Conservation (phyloP, 2,797 vertebrate species). For the Parauchenoglanis punctatus region DNA sequence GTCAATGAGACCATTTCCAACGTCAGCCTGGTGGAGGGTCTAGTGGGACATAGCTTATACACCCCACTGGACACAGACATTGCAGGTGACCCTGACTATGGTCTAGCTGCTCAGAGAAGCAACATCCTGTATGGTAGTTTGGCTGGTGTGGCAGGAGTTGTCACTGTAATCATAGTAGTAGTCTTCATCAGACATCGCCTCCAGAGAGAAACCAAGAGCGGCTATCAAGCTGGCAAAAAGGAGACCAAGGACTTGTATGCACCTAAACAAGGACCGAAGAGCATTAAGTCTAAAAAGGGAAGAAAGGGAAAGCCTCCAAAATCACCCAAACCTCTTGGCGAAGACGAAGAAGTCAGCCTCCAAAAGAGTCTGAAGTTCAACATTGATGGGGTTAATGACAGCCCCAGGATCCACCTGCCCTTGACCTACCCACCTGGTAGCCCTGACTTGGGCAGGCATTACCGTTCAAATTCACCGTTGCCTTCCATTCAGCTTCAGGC, state of each 20-base stretch:
- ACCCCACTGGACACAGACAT: slow-evolving; percentile 95
- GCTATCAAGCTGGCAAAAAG: slow-evolving; percentile 97
- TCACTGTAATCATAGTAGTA: slow-evolving; percentile 89
- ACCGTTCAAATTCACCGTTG: slow-evolving; percentile 96
- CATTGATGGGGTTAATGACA: slow-evolving; percentile 92
- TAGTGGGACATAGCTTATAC: slow-evolving; percentile 95
- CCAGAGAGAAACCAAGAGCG: slow-evolving; percentile 95
- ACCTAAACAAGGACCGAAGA: slow-evolving; percentile 91
- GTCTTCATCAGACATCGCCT: slow-evolving; percentile 93
- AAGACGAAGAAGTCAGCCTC: slow-evolving; percentile 86
- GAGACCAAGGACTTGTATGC: slow-evolving; percentile 98
- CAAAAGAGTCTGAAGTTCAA: slow-evolving; percentile 98
- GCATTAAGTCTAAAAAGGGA: slow-evolving; percentile 88
- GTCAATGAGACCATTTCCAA: slow-evolving; percentile 97
- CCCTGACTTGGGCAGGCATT: slow-evolving; percentile 95
- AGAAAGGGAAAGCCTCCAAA: slow-evolving; percentile 94
- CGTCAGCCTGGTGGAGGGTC: slow-evolving; percentile 89
- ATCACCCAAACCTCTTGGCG: slow-evolving; percentile 89
- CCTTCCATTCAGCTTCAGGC: slow-evolving; percentile 98
- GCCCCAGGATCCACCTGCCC: slow-evolving; percentile 96
- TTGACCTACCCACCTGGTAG: slow-evolving; percentile 97
- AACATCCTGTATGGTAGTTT: slow-evolving; percentile 98
- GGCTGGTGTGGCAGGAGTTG: slow-evolving; percentile 91
- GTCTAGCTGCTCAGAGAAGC: slow-evolving; percentile 90
- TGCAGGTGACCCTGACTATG: slow-evolving; percentile 91